Evolutionary conservation across 2,888 invertebrate genomes (phyloP), one percentile per base, ranked within the genome.

Genomic region (Anoplius nigerrimus): DNA sequence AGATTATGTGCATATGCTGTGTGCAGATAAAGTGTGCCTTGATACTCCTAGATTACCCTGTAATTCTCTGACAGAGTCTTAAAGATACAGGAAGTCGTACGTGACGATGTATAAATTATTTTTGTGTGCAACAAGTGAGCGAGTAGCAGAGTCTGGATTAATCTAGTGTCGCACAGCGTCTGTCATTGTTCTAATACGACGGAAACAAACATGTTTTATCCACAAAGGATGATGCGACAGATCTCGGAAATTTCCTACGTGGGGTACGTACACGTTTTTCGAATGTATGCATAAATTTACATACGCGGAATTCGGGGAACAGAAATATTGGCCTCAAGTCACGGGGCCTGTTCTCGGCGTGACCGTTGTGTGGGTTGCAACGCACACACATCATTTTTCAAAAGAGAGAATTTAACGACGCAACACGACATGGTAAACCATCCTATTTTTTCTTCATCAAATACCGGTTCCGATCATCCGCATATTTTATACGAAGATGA

Each of bases 221-320:
- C 80, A 2, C 83, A 82, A 55, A 84, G 82, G 71, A 79, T 87
- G 75, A 85, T 87, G 81, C 76, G 88, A 66, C 88, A 88, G 69
- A 84, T 88, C 66, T 88, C 88, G 2, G 86, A 88, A 71, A 85
- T 88, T 61, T 88, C 88, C 21, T 88, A 87, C 46, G 88, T 88
- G 1, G 88, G 87, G 87, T 87, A 79, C 62, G 87, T 84, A 61
- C 15, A 43, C 54, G 22, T 21, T 34, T 34, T 42, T 53, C 46
- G 0, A n/a, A 16, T 48, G 62, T 56, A 0, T 20, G 34, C 34
- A 34, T 34, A 34, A 34, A 34, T 34, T 34, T 34, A 13, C 34
- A 34, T 34, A 34, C 34, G 8, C 34, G 34, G 1, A 34, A 34
- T 34, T 34, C 34, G 11, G 34, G 34, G 34, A 34, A 34, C 6